These are phyloP conservation scores for Acleris cristana DNA, from an alignment of 2,888 invertebrate species.

Conservation along the genomic window DNA sequence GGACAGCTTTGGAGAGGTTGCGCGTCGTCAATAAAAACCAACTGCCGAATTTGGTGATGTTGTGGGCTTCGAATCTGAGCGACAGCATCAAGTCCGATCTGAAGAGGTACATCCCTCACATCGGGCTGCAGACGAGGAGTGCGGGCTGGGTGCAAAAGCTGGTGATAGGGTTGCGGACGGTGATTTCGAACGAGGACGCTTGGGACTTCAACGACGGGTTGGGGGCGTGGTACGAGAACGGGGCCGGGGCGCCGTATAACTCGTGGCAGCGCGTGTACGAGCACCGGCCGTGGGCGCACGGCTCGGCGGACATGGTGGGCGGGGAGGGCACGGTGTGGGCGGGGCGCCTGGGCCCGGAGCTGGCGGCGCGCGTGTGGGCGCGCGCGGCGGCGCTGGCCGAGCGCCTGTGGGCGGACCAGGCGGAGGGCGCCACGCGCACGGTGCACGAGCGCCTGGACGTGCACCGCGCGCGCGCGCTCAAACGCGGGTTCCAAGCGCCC, in stretches of 20 bases:
- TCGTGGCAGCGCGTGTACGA: slow-evolving; percentile 93
- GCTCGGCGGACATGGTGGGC: slow-evolving; percentile 82
- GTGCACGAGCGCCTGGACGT: slow-evolving; percentile 87
- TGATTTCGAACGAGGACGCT: slow-evolving; percentile 92
- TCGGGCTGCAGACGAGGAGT: slow-evolving; percentile 83
- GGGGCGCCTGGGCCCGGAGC: slow-evolving; percentile 87
- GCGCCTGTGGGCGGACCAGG: slow-evolving; percentile 87
- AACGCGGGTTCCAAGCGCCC: slow-evolving; percentile 85
- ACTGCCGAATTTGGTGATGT: slow-evolving; percentile 59
- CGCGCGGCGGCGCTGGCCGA: slow-evolving; percentile 91
- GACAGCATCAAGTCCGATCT: slow-evolving; percentile 58
- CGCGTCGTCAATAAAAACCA: slow-evolving; percentile 75
- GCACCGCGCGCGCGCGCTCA: slow-evolving; percentile 84
- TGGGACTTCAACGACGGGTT: slow-evolving; percentile 94
- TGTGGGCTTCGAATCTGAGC: slow-evolving; percentile 61
- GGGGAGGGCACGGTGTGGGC: slow-evolving; percentile 93
- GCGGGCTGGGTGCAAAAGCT: slow-evolving; percentile 85
- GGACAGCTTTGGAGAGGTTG: slow-evolving; percentile 83
- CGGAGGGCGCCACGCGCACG: slow-evolving; percentile 72
- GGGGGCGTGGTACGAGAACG: slow-evolving; percentile 90
- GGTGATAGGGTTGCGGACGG: slow-evolving; percentile 85
- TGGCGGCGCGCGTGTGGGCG: slow-evolving; percentile 91
- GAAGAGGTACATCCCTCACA: slow-evolving; percentile 49
- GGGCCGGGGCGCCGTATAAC: slow-evolving; percentile 90
- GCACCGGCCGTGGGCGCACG: slow-evolving; percentile 86